Evolutionary conservation across 2,113 vertebrate genomes (phyloP).

Genomic region (Protobothrops mucrosquamatus): DNA sequence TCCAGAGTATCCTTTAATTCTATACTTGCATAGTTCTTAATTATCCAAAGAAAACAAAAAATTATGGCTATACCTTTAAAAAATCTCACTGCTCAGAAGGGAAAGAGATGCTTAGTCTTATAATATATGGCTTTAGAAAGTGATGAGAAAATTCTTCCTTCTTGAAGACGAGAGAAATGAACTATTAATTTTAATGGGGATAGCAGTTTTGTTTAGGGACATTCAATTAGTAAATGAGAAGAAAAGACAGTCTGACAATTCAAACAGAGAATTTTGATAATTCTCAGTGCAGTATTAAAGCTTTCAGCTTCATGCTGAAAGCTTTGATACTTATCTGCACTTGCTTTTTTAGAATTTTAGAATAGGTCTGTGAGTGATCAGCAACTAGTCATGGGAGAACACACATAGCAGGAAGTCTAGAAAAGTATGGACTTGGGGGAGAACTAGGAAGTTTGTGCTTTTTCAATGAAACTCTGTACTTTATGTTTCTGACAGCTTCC

Average conservation of each 20-base stretch:
- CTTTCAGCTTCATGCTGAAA: conserved; percentile 15
- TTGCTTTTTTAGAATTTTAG: not conserved
- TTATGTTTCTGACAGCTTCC: conserved; percentile 31
- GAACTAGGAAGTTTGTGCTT: conserved; percentile 33
- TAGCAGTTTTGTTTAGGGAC: conserved; percentile 14
- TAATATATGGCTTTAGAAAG: not conserved
- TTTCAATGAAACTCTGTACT: conserved; percentile 41
- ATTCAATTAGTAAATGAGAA: conserved; percentile 36
- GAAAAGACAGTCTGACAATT: conserved; percentile 14
- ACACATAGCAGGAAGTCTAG: conserved; percentile 28
- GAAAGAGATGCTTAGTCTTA: not conserved
- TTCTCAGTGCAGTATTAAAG: not conserved
- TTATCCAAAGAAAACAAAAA: not conserved
- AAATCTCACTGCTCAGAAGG: not conserved
- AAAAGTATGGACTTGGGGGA: conserved; percentile 30
- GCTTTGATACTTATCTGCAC: conserved; percentile 9
- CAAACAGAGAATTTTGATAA: not conserved
- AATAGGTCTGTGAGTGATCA: conserved; percentile 7
- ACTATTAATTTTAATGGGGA: not conserved
- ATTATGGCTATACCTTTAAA: not conserved
- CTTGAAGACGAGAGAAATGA: conserved; percentile 26
- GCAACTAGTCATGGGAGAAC: not conserved
- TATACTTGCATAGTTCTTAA: not conserved
- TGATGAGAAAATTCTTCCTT: not conserved
- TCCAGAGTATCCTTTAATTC: not conserved